Conservation (phyloP, 2,797 vertebrate genomes). For the Columba guinea region DNA sequence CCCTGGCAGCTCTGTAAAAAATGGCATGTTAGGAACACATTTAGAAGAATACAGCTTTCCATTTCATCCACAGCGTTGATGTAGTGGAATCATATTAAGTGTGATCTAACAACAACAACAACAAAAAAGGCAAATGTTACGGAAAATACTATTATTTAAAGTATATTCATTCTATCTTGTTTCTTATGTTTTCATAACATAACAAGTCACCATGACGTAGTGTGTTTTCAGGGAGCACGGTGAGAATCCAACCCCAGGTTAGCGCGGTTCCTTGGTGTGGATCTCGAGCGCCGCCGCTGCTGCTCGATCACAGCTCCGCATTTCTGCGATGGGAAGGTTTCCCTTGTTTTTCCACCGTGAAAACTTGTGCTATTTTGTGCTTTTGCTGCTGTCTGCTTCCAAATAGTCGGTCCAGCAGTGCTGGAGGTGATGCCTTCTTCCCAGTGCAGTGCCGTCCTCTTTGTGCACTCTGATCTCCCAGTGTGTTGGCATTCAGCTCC, state of each 20-base stretch:
- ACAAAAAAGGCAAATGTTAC: background rate
- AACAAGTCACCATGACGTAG: background rate
- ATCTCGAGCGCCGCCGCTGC: background rate
- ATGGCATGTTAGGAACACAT: constrained; percentile 63
- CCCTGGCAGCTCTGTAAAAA: constrained; percentile 69
- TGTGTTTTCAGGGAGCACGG: background rate
- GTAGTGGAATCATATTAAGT: constrained; percentile 60
- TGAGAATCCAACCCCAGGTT: background rate
- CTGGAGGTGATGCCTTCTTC: background rate
- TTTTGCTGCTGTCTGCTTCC: background rate
- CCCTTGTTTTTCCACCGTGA: background rate
- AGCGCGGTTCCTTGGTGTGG: accelerated
- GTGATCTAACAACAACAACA: constrained; percentile 18
- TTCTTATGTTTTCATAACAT: background rate
- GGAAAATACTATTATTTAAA: constrained; percentile 33
- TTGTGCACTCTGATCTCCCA: background rate
- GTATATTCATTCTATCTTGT: background rate
- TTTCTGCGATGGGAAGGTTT: background rate
- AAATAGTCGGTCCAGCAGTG: background rate
- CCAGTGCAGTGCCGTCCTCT: background rate
- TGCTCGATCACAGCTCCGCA: accelerated
- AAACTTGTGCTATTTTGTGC: accelerated
- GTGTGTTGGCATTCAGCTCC: background rate
- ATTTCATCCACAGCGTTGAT: constrained; percentile 50
- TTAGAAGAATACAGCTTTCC: constrained; percentile 67